These are phyloP conservation scores for Mimachlamys varia DNA, from an alignment of 2,888 invertebrate genomes.

Conservation along the genomic window DNA sequence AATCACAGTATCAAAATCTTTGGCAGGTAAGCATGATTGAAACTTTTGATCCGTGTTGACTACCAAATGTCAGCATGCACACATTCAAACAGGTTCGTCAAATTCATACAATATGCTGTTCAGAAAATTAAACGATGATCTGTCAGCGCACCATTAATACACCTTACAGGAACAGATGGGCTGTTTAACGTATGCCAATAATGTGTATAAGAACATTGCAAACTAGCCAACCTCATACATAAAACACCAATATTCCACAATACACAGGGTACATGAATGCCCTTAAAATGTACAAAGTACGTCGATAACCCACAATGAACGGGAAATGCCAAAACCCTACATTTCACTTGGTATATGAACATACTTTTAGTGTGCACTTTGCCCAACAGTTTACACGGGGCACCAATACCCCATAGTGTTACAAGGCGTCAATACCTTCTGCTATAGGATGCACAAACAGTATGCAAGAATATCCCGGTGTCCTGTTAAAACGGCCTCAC, in stretches of 20 bases:
- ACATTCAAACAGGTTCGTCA: not conserved
- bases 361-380: too few relatives aligned
- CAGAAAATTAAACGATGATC: not conserved
- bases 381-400: too few relatives aligned
- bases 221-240: not conserved
- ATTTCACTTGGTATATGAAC: too few relatives aligned
- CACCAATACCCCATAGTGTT: too few relatives aligned
- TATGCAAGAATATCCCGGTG: too few relatives aligned
- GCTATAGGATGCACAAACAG: too few relatives aligned
- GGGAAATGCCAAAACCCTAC: too few relatives aligned
- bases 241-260: not conserved
- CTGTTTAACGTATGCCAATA: not conserved
- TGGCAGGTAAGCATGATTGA: slow-evolving; percentile 3
- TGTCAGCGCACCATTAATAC: not conserved
- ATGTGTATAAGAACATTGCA: not conserved
- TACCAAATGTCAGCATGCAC: not conserved
- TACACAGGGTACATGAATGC: not conserved
- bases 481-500: too few relatives aligned
- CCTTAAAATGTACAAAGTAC: too few relatives aligned
- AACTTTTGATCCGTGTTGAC: slow-evolving; percentile 27
- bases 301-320: too few relatives aligned
- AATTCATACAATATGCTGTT: not conserved
- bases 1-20: slow-evolving; percentile 4
- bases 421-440: too few relatives aligned
- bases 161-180: not conserved